Percentiles rank a stretch among this genome's conserved stretches.
Evolutionary conservation across 53 echinoderm and acorn worm species (phyloP).

Genomic region (Actinopyga echinites): DNA sequence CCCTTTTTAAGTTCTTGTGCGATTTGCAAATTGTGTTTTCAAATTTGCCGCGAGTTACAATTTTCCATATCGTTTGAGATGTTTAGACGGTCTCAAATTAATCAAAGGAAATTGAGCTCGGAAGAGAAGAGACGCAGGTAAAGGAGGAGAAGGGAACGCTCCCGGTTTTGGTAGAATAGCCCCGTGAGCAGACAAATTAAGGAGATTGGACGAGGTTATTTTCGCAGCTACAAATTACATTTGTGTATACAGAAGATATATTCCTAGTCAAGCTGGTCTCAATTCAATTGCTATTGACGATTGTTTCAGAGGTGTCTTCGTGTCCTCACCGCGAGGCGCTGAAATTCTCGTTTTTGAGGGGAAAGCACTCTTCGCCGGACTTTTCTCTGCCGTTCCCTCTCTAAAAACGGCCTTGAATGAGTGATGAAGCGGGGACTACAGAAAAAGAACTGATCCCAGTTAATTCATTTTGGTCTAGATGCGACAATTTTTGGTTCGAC

Average conservation of each 20-base stretch:
- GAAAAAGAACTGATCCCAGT: too few species aligned
- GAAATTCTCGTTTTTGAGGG: background rate
- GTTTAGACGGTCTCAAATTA: conserved; percentile 48
- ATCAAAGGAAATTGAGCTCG: conserved; percentile 41
- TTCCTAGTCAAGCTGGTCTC: conserved; percentile 4
- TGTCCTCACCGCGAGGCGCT: background rate
- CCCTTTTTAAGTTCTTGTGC: conserved; percentile 29
- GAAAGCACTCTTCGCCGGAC: conserved; percentile 15
- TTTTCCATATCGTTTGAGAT: conserved; percentile 53
- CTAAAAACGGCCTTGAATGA: too few species aligned
- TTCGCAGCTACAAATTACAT: conserved; percentile 52
- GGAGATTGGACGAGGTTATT: conserved; percentile 47
- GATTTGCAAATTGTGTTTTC: conserved; percentile 49
- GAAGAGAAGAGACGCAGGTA: background rate
- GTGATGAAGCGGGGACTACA: too few species aligned
- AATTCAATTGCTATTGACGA: conserved; percentile 46
- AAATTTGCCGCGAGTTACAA: conserved; percentile 54
- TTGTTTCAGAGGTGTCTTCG: conserved; percentile 34
- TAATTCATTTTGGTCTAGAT: too few species aligned
- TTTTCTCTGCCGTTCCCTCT: too few species aligned
- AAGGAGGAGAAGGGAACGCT: conserved; percentile 3
- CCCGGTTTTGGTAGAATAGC: conserved; percentile 30
- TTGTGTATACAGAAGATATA: conserved; percentile 43
- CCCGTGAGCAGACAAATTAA: conserved; percentile 36
- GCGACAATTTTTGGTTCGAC: too few species aligned